Percentiles rank a stretch among this genome's conserved stretches.
phyloP scores from a whole-genome alignment of 1,140 invertebrate species.

The Caligus rogercresseyi region DNA sequence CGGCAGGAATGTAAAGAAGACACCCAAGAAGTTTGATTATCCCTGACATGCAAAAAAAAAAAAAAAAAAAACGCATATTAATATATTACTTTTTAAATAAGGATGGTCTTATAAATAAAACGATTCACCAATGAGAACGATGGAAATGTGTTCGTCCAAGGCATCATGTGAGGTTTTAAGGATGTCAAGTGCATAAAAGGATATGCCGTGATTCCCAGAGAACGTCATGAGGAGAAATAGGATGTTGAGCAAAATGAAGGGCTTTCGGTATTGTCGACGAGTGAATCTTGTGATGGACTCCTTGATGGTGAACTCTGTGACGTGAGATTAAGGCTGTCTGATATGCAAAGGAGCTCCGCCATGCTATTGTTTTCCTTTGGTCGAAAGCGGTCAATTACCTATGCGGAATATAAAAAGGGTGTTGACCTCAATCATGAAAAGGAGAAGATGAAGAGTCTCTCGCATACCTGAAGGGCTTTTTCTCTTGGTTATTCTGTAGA shows the following conservation, averaged over 20 bases:
- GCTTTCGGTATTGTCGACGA: neutral
- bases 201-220: neutral
- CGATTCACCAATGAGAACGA: neutral
- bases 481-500: neutral
- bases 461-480: neutral
- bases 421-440: no score
- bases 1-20: neutral
- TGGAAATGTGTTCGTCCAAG: neutral
- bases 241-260: neutral
- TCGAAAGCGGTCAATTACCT: neutral
- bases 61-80: neutral
- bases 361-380: neutral
- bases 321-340: neutral
- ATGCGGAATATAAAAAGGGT: no score
- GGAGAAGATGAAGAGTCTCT: neutral
- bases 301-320: constrained; percentile 2
- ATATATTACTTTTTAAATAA: no score
- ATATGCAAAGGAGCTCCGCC: neutral
- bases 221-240: constrained; percentile 8
- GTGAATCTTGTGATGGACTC: neutral
- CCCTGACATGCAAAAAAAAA: no score
- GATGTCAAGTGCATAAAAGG: neutral
- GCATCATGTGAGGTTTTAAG: neutral
- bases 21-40: neutral
- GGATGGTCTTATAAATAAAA: neutral